Conservation (phyloP, 1,140 invertebrate genomes). For the Drosophila asahinai region DNA sequence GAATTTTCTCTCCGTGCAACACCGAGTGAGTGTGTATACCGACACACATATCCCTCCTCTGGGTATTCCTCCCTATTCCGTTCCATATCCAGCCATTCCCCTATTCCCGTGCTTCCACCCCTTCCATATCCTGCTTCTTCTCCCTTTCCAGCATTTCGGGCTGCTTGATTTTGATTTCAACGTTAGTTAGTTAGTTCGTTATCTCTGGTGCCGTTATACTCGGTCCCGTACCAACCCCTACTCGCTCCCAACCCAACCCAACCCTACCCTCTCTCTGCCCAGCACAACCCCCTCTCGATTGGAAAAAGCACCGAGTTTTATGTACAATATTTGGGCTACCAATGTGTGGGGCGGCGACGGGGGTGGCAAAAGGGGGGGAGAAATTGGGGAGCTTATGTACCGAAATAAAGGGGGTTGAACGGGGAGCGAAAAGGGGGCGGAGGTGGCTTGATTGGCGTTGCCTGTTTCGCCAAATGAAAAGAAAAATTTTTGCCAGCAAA, state of each 20-base stretch:
- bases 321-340: conserved; percentile 61
- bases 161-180: conserved; percentile 66
- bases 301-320: conserved; percentile 49
- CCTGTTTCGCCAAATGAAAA: conserved; percentile 66
- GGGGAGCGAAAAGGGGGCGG: conserved; percentile 8
- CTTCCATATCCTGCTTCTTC: neutral
- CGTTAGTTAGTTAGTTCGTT: conserved; percentile 79
- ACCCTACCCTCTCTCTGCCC: neutral
- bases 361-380: neutral
- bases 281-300: neutral
- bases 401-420: conserved; percentile 17
- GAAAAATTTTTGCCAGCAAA: conserved; percentile 73
- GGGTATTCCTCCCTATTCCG: conserved; percentile 11
- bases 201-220: conserved; percentile 47
- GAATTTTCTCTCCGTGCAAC: conserved; percentile 3
- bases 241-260: neutral
- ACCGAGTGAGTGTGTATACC: conserved; percentile 1
- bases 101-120: conserved; percentile 9
- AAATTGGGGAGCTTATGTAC: conserved; percentile 48
- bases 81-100: conserved; percentile 16
- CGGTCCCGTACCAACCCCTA: conserved; percentile 25
- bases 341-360: neutral
- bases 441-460: conserved; percentile 63
- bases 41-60: conserved; percentile 1
- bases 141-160: conserved; percentile 22